Evolutionary conservation across 2,888 invertebrate genomes (phyloP).

Genomic region (Timandra comae): DNA sequence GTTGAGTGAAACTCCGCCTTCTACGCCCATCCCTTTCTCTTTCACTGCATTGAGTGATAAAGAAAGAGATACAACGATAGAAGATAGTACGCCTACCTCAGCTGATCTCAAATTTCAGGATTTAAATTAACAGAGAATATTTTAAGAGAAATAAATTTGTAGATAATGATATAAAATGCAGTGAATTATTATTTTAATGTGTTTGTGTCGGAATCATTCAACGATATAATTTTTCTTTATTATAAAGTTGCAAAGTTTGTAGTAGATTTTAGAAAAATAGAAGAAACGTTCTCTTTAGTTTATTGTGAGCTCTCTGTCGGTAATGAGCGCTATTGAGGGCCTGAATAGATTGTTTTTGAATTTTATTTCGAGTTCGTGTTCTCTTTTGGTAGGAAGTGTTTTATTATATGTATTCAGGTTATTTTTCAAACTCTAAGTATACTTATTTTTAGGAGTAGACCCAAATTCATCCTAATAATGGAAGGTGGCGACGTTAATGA

Average conservation of each 20-base stretch:
- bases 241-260: not conserved
- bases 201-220: not conserved
- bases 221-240: constrained; percentile 4
- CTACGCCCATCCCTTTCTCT: constrained; percentile 28
- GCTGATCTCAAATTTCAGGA: constrained; percentile 21
- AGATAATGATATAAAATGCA: not conserved
- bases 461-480: no score
- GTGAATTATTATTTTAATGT: no score
- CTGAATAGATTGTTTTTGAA: no score
- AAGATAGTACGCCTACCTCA: constrained; percentile 22
- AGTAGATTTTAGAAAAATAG: constrained; percentile 15
- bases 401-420: no score
- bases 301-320: no score
- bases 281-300: constrained; percentile 18
- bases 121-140: constrained; percentile 17
- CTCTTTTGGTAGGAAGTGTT: no score
- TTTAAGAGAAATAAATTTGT: not conserved
- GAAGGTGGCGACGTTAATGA: no score
- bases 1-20: constrained; percentile 43
- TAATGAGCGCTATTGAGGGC: no score
- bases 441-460: no score
- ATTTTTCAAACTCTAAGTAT: no score
- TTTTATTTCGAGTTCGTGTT: no score
- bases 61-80: constrained; percentile 23
- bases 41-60: constrained; percentile 1